Evolutionary conservation across 2,113 vertebrate species (phyloP).

Genomic region (Sander lucioperca): DNA sequence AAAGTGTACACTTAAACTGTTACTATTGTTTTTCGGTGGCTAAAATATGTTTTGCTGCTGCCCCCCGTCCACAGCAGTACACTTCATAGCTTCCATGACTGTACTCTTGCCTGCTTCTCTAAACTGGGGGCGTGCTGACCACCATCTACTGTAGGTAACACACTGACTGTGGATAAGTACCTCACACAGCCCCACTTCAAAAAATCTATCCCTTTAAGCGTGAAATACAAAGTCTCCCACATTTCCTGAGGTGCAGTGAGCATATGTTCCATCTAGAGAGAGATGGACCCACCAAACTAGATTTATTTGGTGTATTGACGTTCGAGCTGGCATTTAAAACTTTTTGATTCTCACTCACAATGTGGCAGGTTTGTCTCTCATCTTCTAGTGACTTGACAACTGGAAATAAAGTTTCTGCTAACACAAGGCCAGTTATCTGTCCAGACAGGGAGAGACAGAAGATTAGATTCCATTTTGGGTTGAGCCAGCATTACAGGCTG

Average conservation of each 20-base stretch:
- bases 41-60: too few relatives aligned
- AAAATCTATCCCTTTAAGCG: too few relatives aligned
- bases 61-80: too few relatives aligned
- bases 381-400: not conserved
- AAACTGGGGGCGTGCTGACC: too few relatives aligned
- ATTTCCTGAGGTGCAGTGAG: not conserved
- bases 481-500: not conserved
- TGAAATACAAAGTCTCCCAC: not conserved
- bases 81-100: too few relatives aligned
- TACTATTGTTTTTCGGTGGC: too few relatives aligned
- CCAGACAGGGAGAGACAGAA: slow-evolving; percentile 21
- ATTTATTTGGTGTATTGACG: not conserved
- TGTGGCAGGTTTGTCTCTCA: slow-evolving; percentile 10
- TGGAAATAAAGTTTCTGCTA: not conserved
- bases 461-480: slow-evolving; percentile 22
- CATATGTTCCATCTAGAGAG: not conserved
- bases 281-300: not conserved
- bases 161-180: too few relatives aligned
- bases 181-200: too few relatives aligned
- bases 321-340: slow-evolving; percentile 43
- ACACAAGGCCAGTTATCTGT: not conserved
- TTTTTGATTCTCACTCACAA: not conserved
- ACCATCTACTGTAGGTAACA: too few relatives aligned
- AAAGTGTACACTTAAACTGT: too few relatives aligned
- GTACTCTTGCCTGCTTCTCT: too few relatives aligned